These are phyloP conservation scores for Drosophila micromelanica DNA, from an alignment of 1,140 invertebrate genomes.

Conservation along the genomic window DNA sequence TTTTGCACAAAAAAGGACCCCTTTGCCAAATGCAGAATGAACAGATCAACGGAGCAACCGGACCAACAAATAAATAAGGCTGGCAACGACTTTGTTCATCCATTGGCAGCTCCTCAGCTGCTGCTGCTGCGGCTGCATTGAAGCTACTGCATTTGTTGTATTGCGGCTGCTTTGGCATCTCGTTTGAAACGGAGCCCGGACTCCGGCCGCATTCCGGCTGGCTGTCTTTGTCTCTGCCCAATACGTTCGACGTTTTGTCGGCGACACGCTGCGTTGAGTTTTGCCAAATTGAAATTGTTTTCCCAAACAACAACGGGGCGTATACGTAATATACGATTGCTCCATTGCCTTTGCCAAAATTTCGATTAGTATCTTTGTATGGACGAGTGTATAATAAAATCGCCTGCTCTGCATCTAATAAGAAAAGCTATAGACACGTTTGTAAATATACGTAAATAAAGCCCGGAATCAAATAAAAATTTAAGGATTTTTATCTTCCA, in stretches of 20 bases:
- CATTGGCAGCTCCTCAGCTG: constrained; percentile 61
- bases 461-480: too few species aligned
- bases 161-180: constrained; percentile 18
- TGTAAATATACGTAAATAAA: neutral
- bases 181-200: neutral
- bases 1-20: constrained; percentile 71
- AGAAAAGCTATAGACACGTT: neutral
- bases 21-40: constrained; percentile 68
- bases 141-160: constrained; percentile 4
- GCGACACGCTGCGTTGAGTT: constrained; percentile 64
- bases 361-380: neutral
- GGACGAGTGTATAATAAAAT: constrained; percentile 11
- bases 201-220: neutral
- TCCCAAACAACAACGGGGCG: constrained; percentile 49
- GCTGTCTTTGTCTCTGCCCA: constrained; percentile 21
- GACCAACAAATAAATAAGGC: constrained; percentile 72
- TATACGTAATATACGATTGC: constrained; percentile 22
- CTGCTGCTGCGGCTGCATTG: constrained; percentile 18
- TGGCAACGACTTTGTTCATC: constrained; percentile 64
- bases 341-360: constrained; percentile 23
- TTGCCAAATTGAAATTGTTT: constrained; percentile 80
- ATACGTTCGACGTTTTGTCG: constrained; percentile 74
- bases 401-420: neutral
- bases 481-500: too few species aligned
- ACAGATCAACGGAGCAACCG: constrained; percentile 38